phyloP scores from a whole-genome alignment of 2,113 vertebrate species.

The Eptesicus fuscus region DNA sequence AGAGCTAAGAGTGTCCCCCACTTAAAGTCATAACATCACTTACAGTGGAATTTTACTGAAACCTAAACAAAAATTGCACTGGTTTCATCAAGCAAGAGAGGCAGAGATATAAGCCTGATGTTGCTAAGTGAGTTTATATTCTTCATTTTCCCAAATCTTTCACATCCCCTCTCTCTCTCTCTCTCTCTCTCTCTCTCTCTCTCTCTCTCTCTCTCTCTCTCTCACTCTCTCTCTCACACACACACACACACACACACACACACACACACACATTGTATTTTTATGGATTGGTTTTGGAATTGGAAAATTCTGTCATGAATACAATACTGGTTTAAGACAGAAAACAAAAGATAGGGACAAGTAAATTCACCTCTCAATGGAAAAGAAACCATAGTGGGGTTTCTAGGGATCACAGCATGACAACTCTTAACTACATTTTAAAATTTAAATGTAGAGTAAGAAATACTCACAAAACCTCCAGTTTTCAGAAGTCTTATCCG shows the following conservation, averaged over 20 bases:
- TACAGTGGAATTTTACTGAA: conserved; percentile 18
- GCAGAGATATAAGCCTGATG: background rate
- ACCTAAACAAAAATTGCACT: conserved; percentile 22
- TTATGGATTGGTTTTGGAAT: background rate
- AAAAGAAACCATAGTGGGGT: background rate
- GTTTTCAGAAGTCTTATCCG: background rate
- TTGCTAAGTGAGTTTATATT: background rate
- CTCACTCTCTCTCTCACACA: background rate
- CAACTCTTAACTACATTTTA: background rate
- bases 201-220: background rate
- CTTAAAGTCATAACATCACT: conserved; percentile 36
- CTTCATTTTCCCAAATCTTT: background rate
- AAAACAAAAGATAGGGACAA: background rate
- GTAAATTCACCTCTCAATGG: background rate
- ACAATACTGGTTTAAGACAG: background rate
- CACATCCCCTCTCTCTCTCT: background rate
- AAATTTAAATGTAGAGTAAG: background rate
- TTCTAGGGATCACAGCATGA: background rate
- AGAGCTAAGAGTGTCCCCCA: conserved; percentile 1
- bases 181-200: background rate
- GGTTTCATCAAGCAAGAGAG: conserved; percentile 14
- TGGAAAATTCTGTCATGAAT: conserved; percentile 1
- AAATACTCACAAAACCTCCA: background rate
- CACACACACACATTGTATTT: background rate
- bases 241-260: background rate